A percentile compares a stretch with the other conserved stretches of the same genome.
These are phyloP conservation scores for Xerus rutilus DNA, from an alignment of 2,797 vertebrate species.

Conservation along the genomic window DNA sequence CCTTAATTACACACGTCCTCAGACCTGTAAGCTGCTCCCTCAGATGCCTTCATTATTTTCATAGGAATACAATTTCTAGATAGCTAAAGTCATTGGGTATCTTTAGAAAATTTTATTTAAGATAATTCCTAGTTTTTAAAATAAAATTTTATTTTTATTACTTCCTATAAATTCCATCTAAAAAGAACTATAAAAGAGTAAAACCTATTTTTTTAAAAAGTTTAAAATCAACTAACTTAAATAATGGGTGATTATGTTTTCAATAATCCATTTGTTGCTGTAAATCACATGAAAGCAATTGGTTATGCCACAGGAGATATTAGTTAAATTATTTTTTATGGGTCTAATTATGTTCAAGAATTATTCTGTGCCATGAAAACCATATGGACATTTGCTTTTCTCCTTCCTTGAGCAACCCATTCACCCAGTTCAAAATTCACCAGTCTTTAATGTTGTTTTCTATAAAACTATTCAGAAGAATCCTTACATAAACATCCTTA, in stretches of 20 bases:
- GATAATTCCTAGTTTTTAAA: not conserved
- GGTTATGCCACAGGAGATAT: not conserved
- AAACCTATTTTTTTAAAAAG: not conserved
- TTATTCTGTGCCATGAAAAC: not conserved
- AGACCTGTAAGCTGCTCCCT: not conserved
- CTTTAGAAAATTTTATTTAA: constrained; percentile 28
- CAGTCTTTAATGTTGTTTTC: not conserved
- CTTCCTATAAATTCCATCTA: not conserved
- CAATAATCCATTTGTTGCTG: not conserved
- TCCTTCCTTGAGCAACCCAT: not conserved
- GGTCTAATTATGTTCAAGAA: not conserved
- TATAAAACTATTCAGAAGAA: not conserved
- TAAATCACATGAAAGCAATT: constrained; percentile 1
- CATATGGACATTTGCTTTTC: not conserved
- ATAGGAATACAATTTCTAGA: not conserved
- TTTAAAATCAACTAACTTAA: not conserved
- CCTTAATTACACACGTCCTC: not conserved
- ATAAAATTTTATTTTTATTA: not conserved
- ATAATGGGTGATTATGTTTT: not conserved
- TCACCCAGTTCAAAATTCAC: not conserved
- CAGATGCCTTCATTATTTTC: constrained; percentile 7
- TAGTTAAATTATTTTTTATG: not conserved
- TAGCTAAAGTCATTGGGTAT: not conserved
- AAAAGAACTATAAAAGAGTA: not conserved
- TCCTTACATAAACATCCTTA: not conserved